Percentiles rank a stretch among this genome's conserved stretches.
Conservation (phyloP, 1,140 invertebrate species). For the Ctenoplectra terminalis region DNA sequence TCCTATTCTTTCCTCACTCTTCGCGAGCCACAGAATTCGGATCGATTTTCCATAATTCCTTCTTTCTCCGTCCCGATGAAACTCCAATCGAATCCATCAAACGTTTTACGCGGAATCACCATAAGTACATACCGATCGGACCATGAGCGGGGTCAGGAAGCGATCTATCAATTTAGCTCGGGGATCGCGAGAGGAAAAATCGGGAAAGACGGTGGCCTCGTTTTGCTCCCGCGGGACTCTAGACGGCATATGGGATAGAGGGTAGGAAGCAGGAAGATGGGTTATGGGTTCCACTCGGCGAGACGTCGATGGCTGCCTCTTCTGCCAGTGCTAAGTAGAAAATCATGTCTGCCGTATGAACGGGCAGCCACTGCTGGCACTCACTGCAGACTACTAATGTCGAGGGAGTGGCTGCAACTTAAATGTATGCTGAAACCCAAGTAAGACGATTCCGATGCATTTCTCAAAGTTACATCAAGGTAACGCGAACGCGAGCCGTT, state of each 20-base stretch:
- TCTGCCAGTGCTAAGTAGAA: constrained; percentile 76
- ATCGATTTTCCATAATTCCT: neutral
- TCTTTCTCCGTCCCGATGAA: neutral
- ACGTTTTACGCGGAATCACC: constrained; percentile 27
- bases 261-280: constrained; percentile 41
- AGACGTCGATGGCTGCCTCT: constrained; percentile 30
- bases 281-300: constrained; percentile 53
- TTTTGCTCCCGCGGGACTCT: constrained; percentile 47
- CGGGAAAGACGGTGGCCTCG: constrained; percentile 27
- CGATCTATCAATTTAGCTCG: constrained; percentile 67
- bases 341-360: constrained; percentile 80
- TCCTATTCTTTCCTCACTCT: no score
- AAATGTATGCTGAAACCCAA: constrained; percentile 11
- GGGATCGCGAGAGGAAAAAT: constrained; percentile 45
- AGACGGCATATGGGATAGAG: constrained; percentile 23
- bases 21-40: no score
- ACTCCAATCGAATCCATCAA: constrained; percentile 55
- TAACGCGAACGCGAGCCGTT: constrained; percentile 1
- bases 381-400: constrained; percentile 25
- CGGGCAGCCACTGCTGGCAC: constrained; percentile 40
- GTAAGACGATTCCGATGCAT: constrained; percentile 3
- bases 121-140: constrained; percentile 23
- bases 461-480: constrained; percentile 19
- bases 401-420: constrained; percentile 19
- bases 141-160: constrained; percentile 26